Conservation (phyloP, 2,888 invertebrate species). For the Sarcophaga carnaria region DNA sequence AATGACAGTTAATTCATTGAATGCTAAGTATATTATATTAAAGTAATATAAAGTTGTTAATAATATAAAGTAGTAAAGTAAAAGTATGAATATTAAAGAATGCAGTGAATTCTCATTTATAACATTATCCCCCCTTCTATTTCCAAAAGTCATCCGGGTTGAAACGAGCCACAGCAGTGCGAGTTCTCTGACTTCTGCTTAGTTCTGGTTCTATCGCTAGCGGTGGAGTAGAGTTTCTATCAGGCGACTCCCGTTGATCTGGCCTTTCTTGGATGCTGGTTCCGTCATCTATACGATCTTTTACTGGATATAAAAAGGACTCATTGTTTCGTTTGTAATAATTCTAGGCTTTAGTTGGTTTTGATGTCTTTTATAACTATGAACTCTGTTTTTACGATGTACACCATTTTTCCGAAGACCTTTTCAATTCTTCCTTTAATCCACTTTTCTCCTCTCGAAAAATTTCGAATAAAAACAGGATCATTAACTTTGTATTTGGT, state of each 20-base stretch:
- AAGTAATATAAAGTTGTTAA: no score
- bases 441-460: constrained; percentile 14
- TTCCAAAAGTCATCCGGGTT: constrained; percentile 16
- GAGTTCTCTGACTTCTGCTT: constrained; percentile 15
- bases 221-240: background rate
- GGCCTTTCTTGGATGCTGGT: background rate
- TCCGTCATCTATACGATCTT: constrained; percentile 7
- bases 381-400: constrained; percentile 12
- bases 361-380: background rate
- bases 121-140: constrained; percentile 19
- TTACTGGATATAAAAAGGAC: background rate
- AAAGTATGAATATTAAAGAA: no score
- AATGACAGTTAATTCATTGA: no score
- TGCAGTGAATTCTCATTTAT: background rate
- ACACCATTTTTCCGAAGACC: constrained; percentile 26
- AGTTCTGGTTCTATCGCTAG: constrained; percentile 16
- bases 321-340: background rate
- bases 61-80: no score
- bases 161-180: constrained; percentile 24
- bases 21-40: no score
- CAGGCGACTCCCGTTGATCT: no score
- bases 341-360: constrained; percentile 4
- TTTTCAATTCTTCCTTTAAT: constrained; percentile 24
- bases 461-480: constrained; percentile 29
- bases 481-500: constrained; percentile 31